Evolutionary conservation across 1,140 invertebrate species (phyloP).

Genomic region (Oncopodura yosiiana): DNA sequence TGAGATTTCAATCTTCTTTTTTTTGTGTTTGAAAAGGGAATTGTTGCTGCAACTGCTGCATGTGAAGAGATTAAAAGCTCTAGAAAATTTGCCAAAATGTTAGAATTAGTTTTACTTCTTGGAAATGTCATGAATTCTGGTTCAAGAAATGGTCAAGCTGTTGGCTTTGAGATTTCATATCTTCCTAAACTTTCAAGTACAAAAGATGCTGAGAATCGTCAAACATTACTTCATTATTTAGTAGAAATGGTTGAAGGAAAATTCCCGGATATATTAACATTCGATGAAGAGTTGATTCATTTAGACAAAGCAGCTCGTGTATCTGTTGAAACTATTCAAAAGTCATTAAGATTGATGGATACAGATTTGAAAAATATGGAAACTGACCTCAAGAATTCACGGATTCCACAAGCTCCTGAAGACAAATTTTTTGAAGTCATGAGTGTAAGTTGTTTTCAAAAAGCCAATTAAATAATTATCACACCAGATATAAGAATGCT

Average conservation of each 20-base stretch:
- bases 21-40: conserved; percentile 54
- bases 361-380: conserved; percentile 73
- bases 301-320: conserved; percentile 72
- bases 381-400: conserved; percentile 72
- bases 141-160: conserved; percentile 81
- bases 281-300: conserved; percentile 78
- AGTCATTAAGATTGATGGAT: conserved; percentile 76
- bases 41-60: conserved; percentile 87
- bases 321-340: conserved; percentile 74
- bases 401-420: conserved; percentile 60
- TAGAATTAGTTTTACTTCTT: conserved; percentile 79
- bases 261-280: conserved; percentile 71
- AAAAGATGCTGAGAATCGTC: conserved; percentile 86
- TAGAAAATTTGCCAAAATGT: conserved; percentile 76
- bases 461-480: conserved; percentile 2
- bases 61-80: conserved; percentile 88
- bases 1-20: neutral
- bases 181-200: conserved; percentile 89
- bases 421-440: conserved; percentile 77
- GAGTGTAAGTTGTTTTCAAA: conserved; percentile 52
- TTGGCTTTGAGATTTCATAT: conserved; percentile 94
- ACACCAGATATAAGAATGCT: no score
- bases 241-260: conserved; percentile 79
- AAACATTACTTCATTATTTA: conserved; percentile 85
- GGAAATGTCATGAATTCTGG: conserved; percentile 95